Evolutionary conservation across 1,140 invertebrate genomes (phyloP), one percentile per base, ranked within the genome.

Genomic region (Drosophila trapezifrons): DNA sequence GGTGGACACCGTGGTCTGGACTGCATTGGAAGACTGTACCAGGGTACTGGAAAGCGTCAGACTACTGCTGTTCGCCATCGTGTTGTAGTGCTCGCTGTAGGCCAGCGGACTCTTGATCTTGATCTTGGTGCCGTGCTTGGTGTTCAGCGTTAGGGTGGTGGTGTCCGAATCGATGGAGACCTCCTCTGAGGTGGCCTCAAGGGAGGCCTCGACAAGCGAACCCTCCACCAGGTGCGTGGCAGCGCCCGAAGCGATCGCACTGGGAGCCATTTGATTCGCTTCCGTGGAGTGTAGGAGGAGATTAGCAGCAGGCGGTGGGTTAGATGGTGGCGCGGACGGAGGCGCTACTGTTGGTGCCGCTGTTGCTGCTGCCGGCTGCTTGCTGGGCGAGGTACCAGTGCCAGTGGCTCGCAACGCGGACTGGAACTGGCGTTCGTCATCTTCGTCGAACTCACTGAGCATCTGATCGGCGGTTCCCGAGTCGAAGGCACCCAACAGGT

Each of bases 41-140:
- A 84, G 27, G 1, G 66, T 74, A n/a, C 76, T 83, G n/a, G 76
- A 62, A 15, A 80, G 35, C 17, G 37, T 76, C n/a, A 75, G 22
- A 4, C 71, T 75, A 29, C 38, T 65, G 60, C 72, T 90, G 42
- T 85, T 78, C 5, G 85, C 70, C 40, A 90, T 63, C 15, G 71
- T 37, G 46, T 54, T 76, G 71, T 90, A 90, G 59, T 79, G 78
- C 35, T 92, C 90, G 29, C 89, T 85, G 66, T 90, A 83, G 13
- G 87, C 86, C 18, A 97, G 96, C 0, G 97, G 97, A 12, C 97
- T 97, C 92, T 98, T 98, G 67, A 98, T 98, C 92, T 98, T 98
- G 0, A 98, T 95, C 91, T 98, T 91, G 1, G 95, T 95, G 1
- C 95, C 94, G 51, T 54, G 51, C 79, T 96, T 96, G 6, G 92